phyloP scores from a whole-genome alignment of 2,797 vertebrate species.

The Pyrrhura leucotis region DNA sequence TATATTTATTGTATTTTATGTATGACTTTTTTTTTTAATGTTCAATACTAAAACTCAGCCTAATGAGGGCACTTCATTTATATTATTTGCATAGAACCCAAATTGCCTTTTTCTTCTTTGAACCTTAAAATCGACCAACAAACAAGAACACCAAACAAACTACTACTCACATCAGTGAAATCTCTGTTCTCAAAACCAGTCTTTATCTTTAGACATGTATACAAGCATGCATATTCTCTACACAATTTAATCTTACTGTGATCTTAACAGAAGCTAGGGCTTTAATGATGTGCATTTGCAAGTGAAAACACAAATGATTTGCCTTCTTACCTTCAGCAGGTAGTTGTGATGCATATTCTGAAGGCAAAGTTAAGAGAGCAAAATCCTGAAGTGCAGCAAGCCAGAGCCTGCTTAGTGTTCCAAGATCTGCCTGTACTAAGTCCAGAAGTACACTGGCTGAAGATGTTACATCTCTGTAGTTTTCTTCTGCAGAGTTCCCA shows the following conservation, averaged over 20 bases:
- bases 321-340: conserved; percentile 82
- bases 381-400: conserved; percentile 90
- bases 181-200: neutral
- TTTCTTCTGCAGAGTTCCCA: conserved; percentile 42
- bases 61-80: neutral
- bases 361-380: conserved; percentile 86
- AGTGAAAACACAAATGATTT: conserved; percentile 1
- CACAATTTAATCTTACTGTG: neutral
- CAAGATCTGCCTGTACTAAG: conserved; percentile 86
- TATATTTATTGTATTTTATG: neutral
- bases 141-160: neutral
- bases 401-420: conserved; percentile 90
- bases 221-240: neutral
- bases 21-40: neutral
- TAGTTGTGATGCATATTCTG: conserved; percentile 82
- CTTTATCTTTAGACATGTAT: neutral
- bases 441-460: conserved; percentile 80
- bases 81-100: neutral
- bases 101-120: neutral
- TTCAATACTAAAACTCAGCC: neutral
- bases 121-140: neutral
- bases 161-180: neutral
- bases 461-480: neutral
- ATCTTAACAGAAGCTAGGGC: neutral
- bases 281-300: neutral